phyloP scores from a whole-genome alignment of 2,888 invertebrate genomes.

The Camptogramma bilineatum region DNA sequence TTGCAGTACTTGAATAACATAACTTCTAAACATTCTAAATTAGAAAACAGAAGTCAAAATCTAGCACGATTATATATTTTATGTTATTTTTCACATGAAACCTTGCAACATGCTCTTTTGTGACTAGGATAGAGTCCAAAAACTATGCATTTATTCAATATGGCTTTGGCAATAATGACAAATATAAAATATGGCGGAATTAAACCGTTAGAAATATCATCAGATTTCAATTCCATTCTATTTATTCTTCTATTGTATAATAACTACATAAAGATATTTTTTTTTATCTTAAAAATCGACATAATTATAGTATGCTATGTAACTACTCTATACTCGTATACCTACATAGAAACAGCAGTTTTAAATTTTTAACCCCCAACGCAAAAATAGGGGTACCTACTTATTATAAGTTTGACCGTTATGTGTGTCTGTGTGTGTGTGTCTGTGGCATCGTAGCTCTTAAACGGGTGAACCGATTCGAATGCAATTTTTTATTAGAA shows the following conservation, averaged over 20 bases:
- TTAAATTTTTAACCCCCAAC: too few relatives aligned
- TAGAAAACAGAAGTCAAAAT: conserved; percentile 26
- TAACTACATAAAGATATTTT: not conserved
- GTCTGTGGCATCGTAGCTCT: too few relatives aligned
- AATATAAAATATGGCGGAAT: conserved; percentile 1
- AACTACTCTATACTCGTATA: too few relatives aligned
- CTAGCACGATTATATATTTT: conserved; percentile 35
- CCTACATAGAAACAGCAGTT: too few relatives aligned
- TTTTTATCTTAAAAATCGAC: too few relatives aligned
- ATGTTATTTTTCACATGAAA: conserved; percentile 19
- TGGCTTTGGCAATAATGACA: conserved; percentile 27
- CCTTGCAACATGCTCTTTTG: conserved; percentile 40
- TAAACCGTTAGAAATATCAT: not conserved
- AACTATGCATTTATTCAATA: conserved; percentile 17
- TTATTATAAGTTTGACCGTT: too few relatives aligned
- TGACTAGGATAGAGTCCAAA: conserved; percentile 50
- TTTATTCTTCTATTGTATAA: too few relatives aligned
- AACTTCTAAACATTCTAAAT: conserved; percentile 41
- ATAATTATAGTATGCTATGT: too few relatives aligned
- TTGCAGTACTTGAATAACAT: conserved; percentile 49
- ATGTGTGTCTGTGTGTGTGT: too few relatives aligned
- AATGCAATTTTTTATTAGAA: too few relatives aligned
- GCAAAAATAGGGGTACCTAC: too few relatives aligned
- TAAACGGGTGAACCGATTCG: too few relatives aligned
- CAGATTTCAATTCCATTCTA: not conserved